Conservation (phyloP, 2,113 vertebrate genomes). For the Phalacrocorax pelagicus region DNA sequence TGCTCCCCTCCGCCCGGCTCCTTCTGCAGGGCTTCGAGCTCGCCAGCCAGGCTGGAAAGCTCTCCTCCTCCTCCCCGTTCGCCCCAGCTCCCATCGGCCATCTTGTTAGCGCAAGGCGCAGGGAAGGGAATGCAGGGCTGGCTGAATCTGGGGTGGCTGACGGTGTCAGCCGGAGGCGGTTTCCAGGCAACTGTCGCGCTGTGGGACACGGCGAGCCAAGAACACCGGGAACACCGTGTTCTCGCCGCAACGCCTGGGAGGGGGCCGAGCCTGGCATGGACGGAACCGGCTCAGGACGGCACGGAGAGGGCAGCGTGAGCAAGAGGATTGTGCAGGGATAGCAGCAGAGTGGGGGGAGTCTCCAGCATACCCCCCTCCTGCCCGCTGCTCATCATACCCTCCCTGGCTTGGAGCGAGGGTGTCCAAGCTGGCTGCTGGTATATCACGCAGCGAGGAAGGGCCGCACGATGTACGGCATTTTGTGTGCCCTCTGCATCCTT, state of each 20-base stretch:
- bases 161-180: constrained; percentile 57
- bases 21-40: background rate
- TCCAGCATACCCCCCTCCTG: background rate
- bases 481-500: background rate
- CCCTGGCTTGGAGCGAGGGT: background rate
- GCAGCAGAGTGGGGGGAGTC: background rate
- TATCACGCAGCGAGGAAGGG: accelerated
- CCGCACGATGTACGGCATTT: accelerated
- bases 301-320: background rate
- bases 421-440: background rate
- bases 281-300: background rate
- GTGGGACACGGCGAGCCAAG: background rate
- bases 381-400: accelerated
- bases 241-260: background rate
- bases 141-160: constrained; percentile 48
- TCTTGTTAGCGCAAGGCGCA: background rate
- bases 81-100: background rate
- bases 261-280: accelerated
- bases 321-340: background rate
- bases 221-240: constrained; percentile 12
- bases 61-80: background rate
- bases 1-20: background rate
- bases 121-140: background rate
- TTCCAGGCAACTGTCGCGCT: constrained; percentile 63
- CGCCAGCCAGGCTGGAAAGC: background rate